phyloP scores from a whole-genome alignment of 2,888 invertebrate species.

The Noctuana brunneofusca region DNA sequence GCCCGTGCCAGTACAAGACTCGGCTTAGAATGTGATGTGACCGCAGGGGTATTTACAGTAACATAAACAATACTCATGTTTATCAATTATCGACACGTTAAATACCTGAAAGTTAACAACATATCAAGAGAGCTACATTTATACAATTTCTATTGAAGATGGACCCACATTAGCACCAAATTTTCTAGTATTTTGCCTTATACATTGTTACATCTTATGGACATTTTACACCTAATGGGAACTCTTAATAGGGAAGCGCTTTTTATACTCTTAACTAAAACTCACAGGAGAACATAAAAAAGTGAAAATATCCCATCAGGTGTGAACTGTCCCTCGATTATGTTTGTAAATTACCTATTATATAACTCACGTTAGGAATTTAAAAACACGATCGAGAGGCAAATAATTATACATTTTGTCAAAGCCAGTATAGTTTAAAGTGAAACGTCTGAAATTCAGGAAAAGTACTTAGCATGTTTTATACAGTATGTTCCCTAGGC shows the following conservation, averaged over 20 bases:
- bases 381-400: constrained; percentile 28
- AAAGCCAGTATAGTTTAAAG: constrained; percentile 18
- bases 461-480: neutral
- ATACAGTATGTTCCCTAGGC: neutral
- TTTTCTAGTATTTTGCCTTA: constrained; percentile 24
- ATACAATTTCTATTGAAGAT: constrained; percentile 38
- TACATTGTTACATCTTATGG: constrained; percentile 16
- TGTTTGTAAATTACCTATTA: constrained; percentile 21
- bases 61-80: constrained; percentile 34
- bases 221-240: constrained; percentile 10
- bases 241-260: constrained; percentile 26
- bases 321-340: constrained; percentile 15
- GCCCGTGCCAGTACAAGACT: neutral
- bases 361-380: constrained; percentile 4
- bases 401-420: constrained; percentile 15
- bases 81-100: constrained; percentile 34
- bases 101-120: constrained; percentile 36
- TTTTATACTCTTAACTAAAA: constrained; percentile 24
- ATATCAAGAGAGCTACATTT: constrained; percentile 40
- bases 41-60: constrained; percentile 18
- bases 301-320: constrained; percentile 22
- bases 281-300: constrained; percentile 16
- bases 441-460: neutral
- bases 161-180: constrained; percentile 35
- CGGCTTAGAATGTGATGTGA: constrained; percentile 1